A percentile compares a stretch with the other conserved stretches of the same genome.
Conservation (phyloP, 2,888 invertebrate genomes). For the Andrena chrysosceles region DNA sequence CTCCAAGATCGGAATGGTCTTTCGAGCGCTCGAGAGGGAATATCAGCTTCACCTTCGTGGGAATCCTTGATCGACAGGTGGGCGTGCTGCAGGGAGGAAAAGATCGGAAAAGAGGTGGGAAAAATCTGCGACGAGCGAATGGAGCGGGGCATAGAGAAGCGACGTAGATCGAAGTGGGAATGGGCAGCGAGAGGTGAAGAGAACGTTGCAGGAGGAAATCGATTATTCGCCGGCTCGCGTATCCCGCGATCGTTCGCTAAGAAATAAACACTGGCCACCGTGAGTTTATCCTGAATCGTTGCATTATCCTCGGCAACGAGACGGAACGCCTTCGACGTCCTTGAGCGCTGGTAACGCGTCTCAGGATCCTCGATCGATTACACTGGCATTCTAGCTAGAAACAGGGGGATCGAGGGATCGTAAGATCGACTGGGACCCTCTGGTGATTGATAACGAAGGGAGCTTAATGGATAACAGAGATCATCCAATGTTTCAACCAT, state of each 20-base stretch:
- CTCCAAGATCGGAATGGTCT: neutral
- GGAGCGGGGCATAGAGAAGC: neutral
- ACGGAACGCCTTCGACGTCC: conserved; percentile 81
- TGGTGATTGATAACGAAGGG: neutral
- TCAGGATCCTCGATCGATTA: conserved; percentile 55
- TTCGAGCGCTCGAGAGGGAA: conserved; percentile 3
- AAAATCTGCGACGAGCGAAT: conserved; percentile 16
- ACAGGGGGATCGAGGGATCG: neutral
- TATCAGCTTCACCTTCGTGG: conserved; percentile 1
- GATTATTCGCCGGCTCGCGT: conserved; percentile 67
- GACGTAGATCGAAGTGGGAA: conserved; percentile 1
- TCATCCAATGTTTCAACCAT: neutral
- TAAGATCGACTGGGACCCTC: conserved; percentile 5
- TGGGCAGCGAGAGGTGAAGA: conserved; percentile 9
- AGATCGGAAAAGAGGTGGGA: conserved; percentile 37
- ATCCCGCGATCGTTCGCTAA: conserved; percentile 70
- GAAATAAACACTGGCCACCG: conserved; percentile 73
- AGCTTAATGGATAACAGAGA: conserved; percentile 10
- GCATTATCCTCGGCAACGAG: conserved; percentile 84
- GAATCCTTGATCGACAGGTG: conserved; percentile 25
- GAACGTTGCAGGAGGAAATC: conserved; percentile 54
- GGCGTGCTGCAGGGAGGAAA: conserved; percentile 18
- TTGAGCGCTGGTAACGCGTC: conserved; percentile 67
- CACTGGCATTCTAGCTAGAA: neutral
- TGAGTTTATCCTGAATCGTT: conserved; percentile 78